phyloP scores from a whole-genome alignment of 2,797 vertebrate genomes.

The Acipenser oxyrinchus region DNA sequence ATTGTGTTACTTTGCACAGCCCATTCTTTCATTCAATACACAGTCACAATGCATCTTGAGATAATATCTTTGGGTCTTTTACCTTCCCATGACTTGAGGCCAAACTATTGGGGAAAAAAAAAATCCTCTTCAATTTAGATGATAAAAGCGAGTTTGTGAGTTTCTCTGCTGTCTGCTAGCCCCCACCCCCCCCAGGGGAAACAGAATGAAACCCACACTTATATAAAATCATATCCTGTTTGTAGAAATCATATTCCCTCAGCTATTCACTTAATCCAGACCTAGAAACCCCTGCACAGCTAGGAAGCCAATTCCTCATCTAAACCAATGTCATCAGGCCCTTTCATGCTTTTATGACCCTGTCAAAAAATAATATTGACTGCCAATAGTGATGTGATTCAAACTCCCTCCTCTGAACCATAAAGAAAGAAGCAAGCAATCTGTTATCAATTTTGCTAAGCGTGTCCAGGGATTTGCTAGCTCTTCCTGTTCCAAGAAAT shows the following conservation, averaged over 20 bases:
- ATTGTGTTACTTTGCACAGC: no score
- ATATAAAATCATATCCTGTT: slow-evolving; percentile 69
- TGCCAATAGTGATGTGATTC: slow-evolving; percentile 64
- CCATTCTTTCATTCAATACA: no score
- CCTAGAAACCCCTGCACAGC: slow-evolving; percentile 60
- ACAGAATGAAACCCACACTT: slow-evolving; percentile 52
- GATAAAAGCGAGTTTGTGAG: slow-evolving; percentile 67
- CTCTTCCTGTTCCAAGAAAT: slow-evolving; percentile 73
- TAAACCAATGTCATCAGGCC: slow-evolving; percentile 63
- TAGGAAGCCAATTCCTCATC: slow-evolving; percentile 64
- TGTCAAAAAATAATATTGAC: slow-evolving; percentile 72
- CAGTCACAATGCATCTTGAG: no score
- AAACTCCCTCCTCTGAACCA: slow-evolving; percentile 60
- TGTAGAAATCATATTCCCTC: slow-evolving; percentile 67
- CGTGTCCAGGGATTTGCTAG: slow-evolving; percentile 66
- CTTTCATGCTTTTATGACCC: slow-evolving; percentile 66
- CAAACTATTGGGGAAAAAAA: slow-evolving; percentile 34
- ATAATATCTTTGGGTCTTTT: not conserved
- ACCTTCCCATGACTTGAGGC: slow-evolving; percentile 12
- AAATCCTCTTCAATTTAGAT: slow-evolving; percentile 48
- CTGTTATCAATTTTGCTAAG: slow-evolving; percentile 84
- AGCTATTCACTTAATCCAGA: slow-evolving; percentile 55
- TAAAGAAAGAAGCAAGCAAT: slow-evolving; percentile 58
- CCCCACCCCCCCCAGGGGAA: slow-evolving; percentile 50
- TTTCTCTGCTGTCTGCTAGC: slow-evolving; percentile 58